Base-by-base conservation (phyloP, 2,888 invertebrate species). In the Strigamia transsilvanica region DNA sequence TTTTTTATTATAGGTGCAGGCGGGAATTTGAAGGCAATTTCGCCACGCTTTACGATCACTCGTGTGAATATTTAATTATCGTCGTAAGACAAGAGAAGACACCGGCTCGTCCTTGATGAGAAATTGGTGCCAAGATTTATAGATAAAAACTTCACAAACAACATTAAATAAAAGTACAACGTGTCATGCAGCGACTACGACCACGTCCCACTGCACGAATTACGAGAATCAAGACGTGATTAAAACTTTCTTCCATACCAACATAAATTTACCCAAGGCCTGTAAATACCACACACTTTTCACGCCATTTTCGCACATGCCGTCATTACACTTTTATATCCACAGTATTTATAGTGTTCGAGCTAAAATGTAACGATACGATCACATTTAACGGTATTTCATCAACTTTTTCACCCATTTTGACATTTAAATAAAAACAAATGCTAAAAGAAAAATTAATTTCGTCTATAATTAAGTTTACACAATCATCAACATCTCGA, bases 71-170 rank as follows among this genome's bases (percentile, higher is more conserved):
- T 73, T 73, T 73, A 73, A 73, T 73, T 73, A 73, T 73, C 73
- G 73, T 73, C 73, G 73, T 73, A 73, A 73, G 73, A 73, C 73
- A 73, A n/a, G n/a, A n/a, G 32, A 73, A 73, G 73, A 73, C 73
- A 73, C 73, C 13, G 73, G 32, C 32, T 73, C 73, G 73, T 32
- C 73, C n/a, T 27, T 73, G 73, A 73, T 73, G 73, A 73, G 73
- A 73, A 73, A 73, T 73, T 73, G 73, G 73, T 73, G 73, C 73
- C 73, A 73, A 73, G 73, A 73, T 73, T 73, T 73, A 73, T 73
- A 73, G 73, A 73, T 73, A 73, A 73, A 73, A 73, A 73, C 73
- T 73, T 73, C 73, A 32, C 73, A 73, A 73, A 73, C 73, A 73
- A 73, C 73, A 73, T 73, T 73, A 73, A 23, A 73, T 73, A 73